Conservation (phyloP, 1,140 invertebrate species). For the Bathynomus jamesi region DNA sequence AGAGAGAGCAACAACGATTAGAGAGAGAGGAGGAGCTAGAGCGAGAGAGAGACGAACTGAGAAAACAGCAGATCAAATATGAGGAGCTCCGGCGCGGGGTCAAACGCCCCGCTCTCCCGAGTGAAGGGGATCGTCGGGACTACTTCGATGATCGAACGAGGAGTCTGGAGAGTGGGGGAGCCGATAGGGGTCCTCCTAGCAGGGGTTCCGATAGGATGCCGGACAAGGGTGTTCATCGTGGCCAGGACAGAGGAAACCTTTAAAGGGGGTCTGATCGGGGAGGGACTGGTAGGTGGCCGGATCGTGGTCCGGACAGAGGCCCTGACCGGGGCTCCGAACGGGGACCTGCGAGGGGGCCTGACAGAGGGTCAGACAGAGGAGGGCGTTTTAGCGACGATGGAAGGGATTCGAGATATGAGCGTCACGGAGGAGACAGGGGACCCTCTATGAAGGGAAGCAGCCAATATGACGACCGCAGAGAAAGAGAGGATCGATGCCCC, state of each 20-base stretch:
- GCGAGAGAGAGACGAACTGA: conserved; percentile 21
- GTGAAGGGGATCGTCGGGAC: neutral
- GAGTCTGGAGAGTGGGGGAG: too few species aligned
- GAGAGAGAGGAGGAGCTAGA: conserved; percentile 29
- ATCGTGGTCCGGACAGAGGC: neutral
- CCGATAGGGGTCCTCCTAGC: neutral
- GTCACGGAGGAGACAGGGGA: too few species aligned
- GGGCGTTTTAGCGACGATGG: neutral
- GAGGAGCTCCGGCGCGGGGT: neutral
- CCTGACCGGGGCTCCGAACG: neutral
- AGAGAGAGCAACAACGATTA: conserved; percentile 20
- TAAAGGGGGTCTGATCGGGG: neutral
- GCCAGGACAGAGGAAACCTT: neutral
- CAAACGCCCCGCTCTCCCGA: neutral
- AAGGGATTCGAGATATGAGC: neutral
- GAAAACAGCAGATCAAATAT: conserved; percentile 10
- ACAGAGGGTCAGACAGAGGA: neutral
- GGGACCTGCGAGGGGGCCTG: neutral
- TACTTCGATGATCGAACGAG: neutral
- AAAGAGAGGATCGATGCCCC: neutral
- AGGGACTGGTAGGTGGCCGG: neutral
- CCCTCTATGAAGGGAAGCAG: too few species aligned
- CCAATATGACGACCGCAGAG: neutral
- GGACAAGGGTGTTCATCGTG: neutral
- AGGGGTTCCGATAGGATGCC: neutral